Conservation (phyloP, 2,113 vertebrate genomes). For the Gambusia holbrooki region DNA sequence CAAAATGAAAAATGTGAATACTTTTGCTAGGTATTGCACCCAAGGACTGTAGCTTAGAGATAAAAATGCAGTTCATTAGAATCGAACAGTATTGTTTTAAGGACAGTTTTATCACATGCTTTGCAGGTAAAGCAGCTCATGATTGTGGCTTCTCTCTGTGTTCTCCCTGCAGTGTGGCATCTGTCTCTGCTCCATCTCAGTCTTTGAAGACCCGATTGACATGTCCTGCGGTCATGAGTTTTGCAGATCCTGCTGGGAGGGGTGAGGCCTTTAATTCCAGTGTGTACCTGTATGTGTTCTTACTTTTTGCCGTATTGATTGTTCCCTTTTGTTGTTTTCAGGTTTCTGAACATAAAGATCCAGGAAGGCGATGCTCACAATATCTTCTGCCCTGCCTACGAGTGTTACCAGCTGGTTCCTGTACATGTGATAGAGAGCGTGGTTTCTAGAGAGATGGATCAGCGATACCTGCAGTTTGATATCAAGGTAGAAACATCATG, state of each 20-base stretch:
- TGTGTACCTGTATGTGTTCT: neutral
- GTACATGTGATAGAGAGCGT: constrained; percentile 77
- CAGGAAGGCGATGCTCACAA: constrained; percentile 77
- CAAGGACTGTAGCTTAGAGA: neutral
- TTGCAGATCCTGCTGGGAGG: constrained; percentile 77
- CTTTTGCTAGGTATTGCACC: neutral
- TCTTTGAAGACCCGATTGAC: constrained; percentile 77
- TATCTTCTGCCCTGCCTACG: constrained; percentile 75
- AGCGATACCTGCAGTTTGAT: constrained; percentile 76
- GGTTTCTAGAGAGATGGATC: constrained; percentile 77
- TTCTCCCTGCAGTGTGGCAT: constrained; percentile 67
- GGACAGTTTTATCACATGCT: neutral
- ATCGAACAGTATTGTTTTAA: neutral
- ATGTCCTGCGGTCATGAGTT: constrained; percentile 78
- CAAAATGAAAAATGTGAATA: neutral
- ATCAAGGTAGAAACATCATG: constrained; percentile 65
- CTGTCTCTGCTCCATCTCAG: constrained; percentile 76
- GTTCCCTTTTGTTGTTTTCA: constrained; percentile 24
- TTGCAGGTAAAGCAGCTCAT: neutral
- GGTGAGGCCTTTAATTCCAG: constrained; percentile 39
- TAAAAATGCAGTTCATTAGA: neutral
- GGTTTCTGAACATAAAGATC: constrained; percentile 77
- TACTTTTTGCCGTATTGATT: neutral
- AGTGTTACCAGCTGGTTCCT: constrained; percentile 77
- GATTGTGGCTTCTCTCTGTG: neutral